phyloP scores from a whole-genome alignment of 1,140 invertebrate genomes.

The Leptonema lineaticorne region DNA sequence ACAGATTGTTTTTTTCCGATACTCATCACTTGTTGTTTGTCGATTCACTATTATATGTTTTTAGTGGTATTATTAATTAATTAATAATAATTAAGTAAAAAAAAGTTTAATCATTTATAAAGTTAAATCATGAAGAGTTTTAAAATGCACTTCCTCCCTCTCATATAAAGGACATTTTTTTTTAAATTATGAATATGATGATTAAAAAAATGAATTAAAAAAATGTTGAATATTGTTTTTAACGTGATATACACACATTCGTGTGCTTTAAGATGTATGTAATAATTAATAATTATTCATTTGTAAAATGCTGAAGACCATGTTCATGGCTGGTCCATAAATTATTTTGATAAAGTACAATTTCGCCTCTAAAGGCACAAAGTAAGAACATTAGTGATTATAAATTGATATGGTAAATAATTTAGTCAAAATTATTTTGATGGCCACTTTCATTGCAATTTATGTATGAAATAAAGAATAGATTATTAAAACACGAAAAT shows the following conservation, averaged over 20 bases:
- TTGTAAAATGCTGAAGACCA: constrained; percentile 11
- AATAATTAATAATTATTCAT: neutral
- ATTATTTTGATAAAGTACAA: constrained; percentile 18
- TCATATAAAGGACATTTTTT: too few relatives aligned
- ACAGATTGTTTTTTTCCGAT: neutral
- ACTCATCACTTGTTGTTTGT: neutral
- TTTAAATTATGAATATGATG: too few relatives aligned
- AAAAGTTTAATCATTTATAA: constrained; percentile 13
- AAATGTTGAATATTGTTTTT: neutral
- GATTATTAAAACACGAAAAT: neutral
- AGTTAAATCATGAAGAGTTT: constrained; percentile 15
- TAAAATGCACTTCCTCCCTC: neutral
- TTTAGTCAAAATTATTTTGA: constrained; percentile 20
- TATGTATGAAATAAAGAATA: constrained; percentile 15
- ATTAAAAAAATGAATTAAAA: neutral
- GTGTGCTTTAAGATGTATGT: constrained; percentile 14
- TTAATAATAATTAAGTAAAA: too few relatives aligned
- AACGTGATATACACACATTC: constrained; percentile 10
- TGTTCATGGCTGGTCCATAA: constrained; percentile 19
- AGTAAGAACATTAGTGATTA: constrained; percentile 16
- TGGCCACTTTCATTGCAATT: constrained; percentile 11
- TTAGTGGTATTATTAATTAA: neutral
- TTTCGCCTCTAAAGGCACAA: constrained; percentile 14
- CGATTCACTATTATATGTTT: neutral
- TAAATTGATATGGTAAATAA: constrained; percentile 12